phyloP scores from a whole-genome alignment of 2,888 invertebrate species.

The Abrostola tripartita region DNA sequence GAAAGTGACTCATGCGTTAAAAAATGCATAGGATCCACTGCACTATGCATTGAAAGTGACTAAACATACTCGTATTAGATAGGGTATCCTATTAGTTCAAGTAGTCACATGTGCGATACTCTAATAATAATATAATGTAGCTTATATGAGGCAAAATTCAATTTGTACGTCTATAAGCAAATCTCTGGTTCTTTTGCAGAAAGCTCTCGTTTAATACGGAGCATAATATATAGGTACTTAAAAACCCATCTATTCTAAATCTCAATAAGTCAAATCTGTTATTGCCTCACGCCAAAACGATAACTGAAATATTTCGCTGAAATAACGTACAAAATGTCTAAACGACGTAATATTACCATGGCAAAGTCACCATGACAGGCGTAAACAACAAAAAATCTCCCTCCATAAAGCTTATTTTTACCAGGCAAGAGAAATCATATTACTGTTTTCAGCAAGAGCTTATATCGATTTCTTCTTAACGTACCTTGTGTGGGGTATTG shows the following conservation, averaged over 20 bases:
- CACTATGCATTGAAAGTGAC: too few relatives aligned
- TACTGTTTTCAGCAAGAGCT: slow-evolving; percentile 58
- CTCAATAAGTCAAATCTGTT: slow-evolving; percentile 33
- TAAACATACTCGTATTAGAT: too few relatives aligned
- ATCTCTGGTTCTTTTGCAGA: too few relatives aligned
- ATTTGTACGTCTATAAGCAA: too few relatives aligned
- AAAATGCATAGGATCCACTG: too few relatives aligned
- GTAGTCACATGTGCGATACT: too few relatives aligned
- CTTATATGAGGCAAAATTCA: too few relatives aligned
- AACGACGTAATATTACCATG: slow-evolving; percentile 25
- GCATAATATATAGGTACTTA: too few relatives aligned
- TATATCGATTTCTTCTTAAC: slow-evolving; percentile 68
- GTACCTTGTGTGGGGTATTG: slow-evolving; percentile 53
- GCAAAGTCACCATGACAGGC: slow-evolving; percentile 38
- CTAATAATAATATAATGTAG: too few relatives aligned
- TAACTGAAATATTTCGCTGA: slow-evolving; percentile 23
- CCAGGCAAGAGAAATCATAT: slow-evolving; percentile 57
- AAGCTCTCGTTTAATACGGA: too few relatives aligned
- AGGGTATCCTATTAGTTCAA: too few relatives aligned
- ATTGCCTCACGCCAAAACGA: slow-evolving; percentile 15
- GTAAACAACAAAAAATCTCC: slow-evolving; percentile 32
- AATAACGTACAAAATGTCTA: slow-evolving; percentile 20
- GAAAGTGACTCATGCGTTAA: too few relatives aligned
- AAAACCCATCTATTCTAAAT: slow-evolving; percentile 4
- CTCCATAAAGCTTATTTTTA: slow-evolving; percentile 53